These are phyloP conservation scores for Mantis religiosa DNA, from an alignment of 2,888 invertebrate species.

Conservation along the genomic window DNA sequence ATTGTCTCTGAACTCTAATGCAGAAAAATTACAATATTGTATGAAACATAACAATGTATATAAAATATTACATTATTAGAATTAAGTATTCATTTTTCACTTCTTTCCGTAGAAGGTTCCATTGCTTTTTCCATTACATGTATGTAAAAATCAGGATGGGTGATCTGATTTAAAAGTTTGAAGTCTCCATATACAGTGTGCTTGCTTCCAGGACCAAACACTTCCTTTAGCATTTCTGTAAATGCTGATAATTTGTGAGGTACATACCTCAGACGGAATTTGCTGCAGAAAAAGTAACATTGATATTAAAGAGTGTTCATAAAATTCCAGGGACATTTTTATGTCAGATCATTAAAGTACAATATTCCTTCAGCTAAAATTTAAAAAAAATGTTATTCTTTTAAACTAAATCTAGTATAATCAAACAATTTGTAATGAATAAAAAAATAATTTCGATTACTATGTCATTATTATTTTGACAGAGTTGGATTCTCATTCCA, in stretches of 20 bases:
- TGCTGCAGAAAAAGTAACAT: conserved; percentile 49
- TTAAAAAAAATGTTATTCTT: too few relatives aligned
- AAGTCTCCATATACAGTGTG: conserved; percentile 81
- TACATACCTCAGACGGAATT: conserved; percentile 84
- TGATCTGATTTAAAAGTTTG: conserved; percentile 59
- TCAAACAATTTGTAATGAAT: too few relatives aligned
- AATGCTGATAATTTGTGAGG: conserved; percentile 75
- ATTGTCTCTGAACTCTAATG: too few relatives aligned
- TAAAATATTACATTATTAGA: background rate
- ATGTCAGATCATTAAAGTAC: too few relatives aligned
- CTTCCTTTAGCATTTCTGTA: conserved; percentile 63
- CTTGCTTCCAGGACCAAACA: conserved; percentile 60
- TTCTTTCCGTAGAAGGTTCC: background rate
- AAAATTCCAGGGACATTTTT: background rate
- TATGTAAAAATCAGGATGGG: conserved; percentile 77
- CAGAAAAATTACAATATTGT: too few relatives aligned
- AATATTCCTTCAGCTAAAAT: too few relatives aligned
- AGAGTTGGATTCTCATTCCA: too few relatives aligned
- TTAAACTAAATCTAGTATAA: too few relatives aligned
- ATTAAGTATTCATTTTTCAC: background rate
- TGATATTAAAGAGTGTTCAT: background rate
- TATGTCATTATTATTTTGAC: too few relatives aligned
- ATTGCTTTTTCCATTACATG: conserved; percentile 68
- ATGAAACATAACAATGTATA: background rate
- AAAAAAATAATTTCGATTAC: too few relatives aligned